Conservation (phyloP, 2,888 invertebrate species). For the Drosophila lutescens region DNA sequence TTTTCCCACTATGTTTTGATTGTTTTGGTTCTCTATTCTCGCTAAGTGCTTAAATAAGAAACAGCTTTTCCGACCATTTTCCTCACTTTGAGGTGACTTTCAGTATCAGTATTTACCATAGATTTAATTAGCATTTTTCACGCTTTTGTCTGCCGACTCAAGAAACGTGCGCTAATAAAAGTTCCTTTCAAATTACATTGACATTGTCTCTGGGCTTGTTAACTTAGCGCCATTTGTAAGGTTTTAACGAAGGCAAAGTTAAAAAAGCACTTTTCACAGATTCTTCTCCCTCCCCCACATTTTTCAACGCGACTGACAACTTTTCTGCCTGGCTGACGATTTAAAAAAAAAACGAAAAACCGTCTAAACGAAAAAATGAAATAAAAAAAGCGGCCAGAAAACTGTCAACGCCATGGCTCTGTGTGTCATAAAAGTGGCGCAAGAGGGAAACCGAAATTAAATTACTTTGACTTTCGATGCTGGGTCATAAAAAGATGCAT, state of each 20-base stretch:
- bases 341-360: slow-evolving; percentile 22
- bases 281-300: slow-evolving; percentile 30
- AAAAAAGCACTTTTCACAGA: slow-evolving; percentile 43
- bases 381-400: slow-evolving; percentile 31
- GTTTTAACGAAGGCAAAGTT: slow-evolving; percentile 50
- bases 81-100: background rate
- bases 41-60: slow-evolving; percentile 5
- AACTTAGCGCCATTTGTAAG: slow-evolving; percentile 42
- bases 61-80: slow-evolving; percentile 5
- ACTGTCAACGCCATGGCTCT: slow-evolving; percentile 41
- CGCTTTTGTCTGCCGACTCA: slow-evolving; percentile 28
- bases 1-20: background rate
- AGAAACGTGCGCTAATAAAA: slow-evolving; percentile 52
- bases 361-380: slow-evolving; percentile 28
- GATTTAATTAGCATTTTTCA: slow-evolving; percentile 69
- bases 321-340: slow-evolving; percentile 27
- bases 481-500: slow-evolving; percentile 44
- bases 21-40: background rate
- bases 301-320: slow-evolving; percentile 19
- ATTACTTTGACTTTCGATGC: slow-evolving; percentile 53
- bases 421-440: slow-evolving; percentile 42
- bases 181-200: slow-evolving; percentile 44
- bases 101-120: slow-evolving; percentile 52
- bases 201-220: slow-evolving; percentile 35
- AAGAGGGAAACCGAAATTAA: slow-evolving; percentile 46